Evolutionary conservation across 1,140 invertebrate species (phyloP), one percentile per base, ranked within the genome.

Genomic region (Oppia nitens): DNA sequence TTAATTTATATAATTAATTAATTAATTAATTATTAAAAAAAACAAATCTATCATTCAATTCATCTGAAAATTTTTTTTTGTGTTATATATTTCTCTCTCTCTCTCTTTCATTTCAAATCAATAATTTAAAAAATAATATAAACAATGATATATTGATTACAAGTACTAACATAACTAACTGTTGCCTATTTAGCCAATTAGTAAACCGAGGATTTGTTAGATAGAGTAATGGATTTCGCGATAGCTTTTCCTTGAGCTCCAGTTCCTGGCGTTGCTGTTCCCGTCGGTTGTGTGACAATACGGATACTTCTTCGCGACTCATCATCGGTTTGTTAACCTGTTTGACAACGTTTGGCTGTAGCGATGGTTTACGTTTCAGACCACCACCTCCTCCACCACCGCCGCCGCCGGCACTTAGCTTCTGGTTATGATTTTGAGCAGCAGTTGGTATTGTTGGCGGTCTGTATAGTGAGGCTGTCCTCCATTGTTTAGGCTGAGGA

Each of bases 261-360:
- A 85, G 80, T 74, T 92, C 83, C 62, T 85, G 78, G 65, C 92
- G 81, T 53, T 95, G 77, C 72, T 95, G 91, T 72, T 98, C 92
- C 60, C 95, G 79, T 57, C 93, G 80, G 61, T 88, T 84, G 56
- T 86, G 90, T 64, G 91, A 90, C 64, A 98, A 77, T 17, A 83
- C 80, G 53, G 90, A 91, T 4, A 93, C 90, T 75, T 98, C 92
- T 74, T 97, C 91, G 55, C 94, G 79, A 14, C 87, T 84, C 82
- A 96, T 87, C 40, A 84, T 78, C 3, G 81, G 80, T 59, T 82
- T 78, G 14, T 60, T 59, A 1, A 55, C 25, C 47, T 64, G 64
- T 53, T 68, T 66, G 55, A 81, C 81, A 61, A 83, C 85, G 68
- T 84, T 85, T 73, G 98, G 92, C 21, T 94, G 94, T 73, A 98